Evolutionary conservation across 2,797 vertebrate genomes (phyloP), one percentile per base, ranked within the genome.

Genomic region (Enteromius unitaeniatus): DNA sequence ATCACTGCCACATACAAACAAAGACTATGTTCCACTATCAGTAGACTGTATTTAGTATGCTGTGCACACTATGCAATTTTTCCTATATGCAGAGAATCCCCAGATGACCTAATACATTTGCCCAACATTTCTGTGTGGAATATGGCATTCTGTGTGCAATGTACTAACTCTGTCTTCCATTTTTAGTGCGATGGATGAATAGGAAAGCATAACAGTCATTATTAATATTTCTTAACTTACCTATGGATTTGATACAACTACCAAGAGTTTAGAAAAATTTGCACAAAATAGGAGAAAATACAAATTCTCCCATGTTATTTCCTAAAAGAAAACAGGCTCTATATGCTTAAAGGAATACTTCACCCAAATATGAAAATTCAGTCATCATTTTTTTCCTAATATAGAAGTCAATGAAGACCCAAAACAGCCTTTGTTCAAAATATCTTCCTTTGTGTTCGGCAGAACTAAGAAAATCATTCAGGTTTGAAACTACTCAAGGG

Each of bases 31-130:
- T 28, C 13, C 26, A 31, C 60, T 28, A 31, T 31, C 60, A 17
- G 60, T 64, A 64, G 60, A 64, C 60, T n/a, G 72, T 34, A n/a
- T 53, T 51, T 74, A 70, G 10, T 70, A 70, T 45, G 13, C 68
- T 26, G 40, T 70, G 42, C 68, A 26, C 47, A 21, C 15, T 34
- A 64, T 31, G 47, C 28, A 74, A 74, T 53, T 75, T 0, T 55
- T 4, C 40, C 28, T 75, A 7, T 55, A 55, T 75, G 72, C 72
- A 55, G 49, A 4, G 11, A 74, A 75, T 75, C 19, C 72, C 19
- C 49, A 55, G 28, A 55, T 55, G 72, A 55, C 28, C 19, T 37
- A 37, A 75, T 75, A 74, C 6, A 42, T 23, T 26, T 70, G n/a
- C 40, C 68, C 15, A 68, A 70, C 13, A 55, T 75, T 37, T 55